These are phyloP conservation scores for Scalopus aquaticus DNA, from an alignment of 2,113 vertebrate species.

Conservation along the genomic window DNA sequence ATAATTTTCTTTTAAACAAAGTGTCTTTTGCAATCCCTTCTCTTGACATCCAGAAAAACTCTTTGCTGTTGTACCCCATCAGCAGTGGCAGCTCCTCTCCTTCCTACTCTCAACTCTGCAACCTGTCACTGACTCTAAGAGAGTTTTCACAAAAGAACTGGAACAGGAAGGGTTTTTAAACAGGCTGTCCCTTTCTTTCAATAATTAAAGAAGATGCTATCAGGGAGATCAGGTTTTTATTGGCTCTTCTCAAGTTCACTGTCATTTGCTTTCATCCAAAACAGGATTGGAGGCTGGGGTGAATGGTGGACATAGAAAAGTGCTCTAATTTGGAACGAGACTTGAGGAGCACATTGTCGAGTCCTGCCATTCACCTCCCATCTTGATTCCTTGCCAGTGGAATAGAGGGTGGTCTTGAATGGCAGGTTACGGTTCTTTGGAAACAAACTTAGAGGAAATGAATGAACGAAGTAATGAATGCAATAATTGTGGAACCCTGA, in stretches of 20 bases:
- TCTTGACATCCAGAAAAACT: background rate
- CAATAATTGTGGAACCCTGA: slow-evolving; percentile 65
- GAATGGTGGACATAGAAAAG: background rate
- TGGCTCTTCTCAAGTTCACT: slow-evolving; percentile 64
- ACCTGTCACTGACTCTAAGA: slow-evolving; percentile 5
- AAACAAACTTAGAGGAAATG: slow-evolving; percentile 67
- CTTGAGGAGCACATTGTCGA: background rate
- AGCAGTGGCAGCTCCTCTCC: background rate
- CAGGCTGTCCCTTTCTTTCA: slow-evolving; percentile 67
- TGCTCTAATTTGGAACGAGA: background rate
- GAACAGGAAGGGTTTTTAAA: slow-evolving; percentile 73
- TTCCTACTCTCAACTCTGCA: background rate
- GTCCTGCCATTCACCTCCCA: background rate
- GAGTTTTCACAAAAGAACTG: slow-evolving; percentile 70
- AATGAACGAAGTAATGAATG: slow-evolving; percentile 72
- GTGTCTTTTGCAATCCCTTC: background rate
- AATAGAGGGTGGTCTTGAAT: slow-evolving; percentile 54
- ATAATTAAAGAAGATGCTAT: slow-evolving; percentile 80
- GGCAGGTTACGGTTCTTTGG: slow-evolving; percentile 57
- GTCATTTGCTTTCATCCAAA: slow-evolving; percentile 51
- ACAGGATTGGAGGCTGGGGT: slow-evolving; percentile 38
- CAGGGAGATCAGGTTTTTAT: slow-evolving; percentile 72
- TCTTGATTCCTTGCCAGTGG: slow-evolving; percentile 38
- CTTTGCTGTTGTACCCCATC: background rate
- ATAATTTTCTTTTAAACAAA: background rate